Percentiles rank a stretch among this genome's conserved stretches.
Evolutionary conservation across 2,888 invertebrate genomes (phyloP).

Genomic region (Drosophila meridionalis): DNA sequence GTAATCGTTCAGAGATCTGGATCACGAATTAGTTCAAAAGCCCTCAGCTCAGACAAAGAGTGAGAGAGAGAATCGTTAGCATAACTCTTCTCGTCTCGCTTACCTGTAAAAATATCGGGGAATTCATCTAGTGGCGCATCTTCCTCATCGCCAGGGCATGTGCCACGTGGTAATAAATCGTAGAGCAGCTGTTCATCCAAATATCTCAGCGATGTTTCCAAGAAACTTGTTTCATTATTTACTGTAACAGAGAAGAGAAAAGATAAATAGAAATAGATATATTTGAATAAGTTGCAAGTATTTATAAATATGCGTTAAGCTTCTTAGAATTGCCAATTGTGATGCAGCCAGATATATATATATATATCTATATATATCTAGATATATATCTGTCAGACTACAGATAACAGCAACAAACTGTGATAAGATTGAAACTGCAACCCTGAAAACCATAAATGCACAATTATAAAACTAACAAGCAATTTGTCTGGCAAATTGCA

Average conservation of each 20-base stretch:
- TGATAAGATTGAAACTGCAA: constrained; percentile 30
- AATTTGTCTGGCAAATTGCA: not conserved
- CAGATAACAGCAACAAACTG: constrained; percentile 30
- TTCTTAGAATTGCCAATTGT: constrained; percentile 2
- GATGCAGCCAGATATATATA: not conserved
- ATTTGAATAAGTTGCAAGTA: not conserved
- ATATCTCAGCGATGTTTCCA: constrained; percentile 72
- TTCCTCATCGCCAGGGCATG: constrained; percentile 58
- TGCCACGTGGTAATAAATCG: constrained; percentile 69
- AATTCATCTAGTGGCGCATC: constrained; percentile 79
- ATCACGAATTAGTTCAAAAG: not conserved
- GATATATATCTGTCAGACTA: not conserved
- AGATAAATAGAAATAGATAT: not conserved
- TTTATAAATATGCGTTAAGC: not conserved
- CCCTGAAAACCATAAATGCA: constrained; percentile 21
- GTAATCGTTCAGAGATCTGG: not conserved
- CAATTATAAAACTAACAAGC: constrained; percentile 3
- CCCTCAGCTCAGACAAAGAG: not conserved
- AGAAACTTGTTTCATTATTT: constrained; percentile 67
- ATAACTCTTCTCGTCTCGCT: constrained; percentile 24
- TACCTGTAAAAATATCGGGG: constrained; percentile 81
- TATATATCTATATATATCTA: not conserved
- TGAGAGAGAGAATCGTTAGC: not conserved
- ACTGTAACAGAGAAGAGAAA: constrained; percentile 25
- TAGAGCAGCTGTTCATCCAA: constrained; percentile 73